These are phyloP conservation scores for Pandion haliaetus DNA, from an alignment of 2,113 vertebrate species.

Conservation along the genomic window DNA sequence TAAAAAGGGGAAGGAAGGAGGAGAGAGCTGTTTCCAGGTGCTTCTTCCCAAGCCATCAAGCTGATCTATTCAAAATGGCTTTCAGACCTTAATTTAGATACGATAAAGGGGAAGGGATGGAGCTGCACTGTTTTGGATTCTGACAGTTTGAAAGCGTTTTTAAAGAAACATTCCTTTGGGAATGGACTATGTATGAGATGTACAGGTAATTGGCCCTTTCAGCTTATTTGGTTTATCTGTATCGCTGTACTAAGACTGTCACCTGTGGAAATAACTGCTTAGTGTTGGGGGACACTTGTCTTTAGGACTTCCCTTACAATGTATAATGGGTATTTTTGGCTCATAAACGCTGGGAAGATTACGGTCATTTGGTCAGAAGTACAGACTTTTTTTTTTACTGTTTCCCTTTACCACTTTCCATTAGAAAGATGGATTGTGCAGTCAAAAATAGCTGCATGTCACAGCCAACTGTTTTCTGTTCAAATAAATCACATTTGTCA, in stretches of 20 bases:
- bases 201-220: background rate
- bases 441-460: background rate
- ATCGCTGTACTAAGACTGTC: background rate
- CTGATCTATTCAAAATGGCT: background rate
- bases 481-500: background rate
- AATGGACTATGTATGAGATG: background rate
- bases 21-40: background rate
- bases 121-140: background rate
- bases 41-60: background rate
- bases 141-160: background rate
- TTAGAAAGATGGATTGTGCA: background rate
- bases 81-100: background rate
- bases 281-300: background rate
- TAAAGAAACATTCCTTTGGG: background rate
- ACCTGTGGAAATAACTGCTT: background rate
- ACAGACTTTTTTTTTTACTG: background rate
- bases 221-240: background rate
- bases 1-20: background rate
- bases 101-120: background rate
- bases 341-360: background rate
- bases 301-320: background rate
- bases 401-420: background rate
- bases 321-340: background rate
- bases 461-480: background rate
- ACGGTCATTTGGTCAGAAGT: background rate